These are phyloP conservation scores for Plotosus lineatus DNA, from an alignment of 2,113 vertebrate species.

Conservation along the genomic window DNA sequence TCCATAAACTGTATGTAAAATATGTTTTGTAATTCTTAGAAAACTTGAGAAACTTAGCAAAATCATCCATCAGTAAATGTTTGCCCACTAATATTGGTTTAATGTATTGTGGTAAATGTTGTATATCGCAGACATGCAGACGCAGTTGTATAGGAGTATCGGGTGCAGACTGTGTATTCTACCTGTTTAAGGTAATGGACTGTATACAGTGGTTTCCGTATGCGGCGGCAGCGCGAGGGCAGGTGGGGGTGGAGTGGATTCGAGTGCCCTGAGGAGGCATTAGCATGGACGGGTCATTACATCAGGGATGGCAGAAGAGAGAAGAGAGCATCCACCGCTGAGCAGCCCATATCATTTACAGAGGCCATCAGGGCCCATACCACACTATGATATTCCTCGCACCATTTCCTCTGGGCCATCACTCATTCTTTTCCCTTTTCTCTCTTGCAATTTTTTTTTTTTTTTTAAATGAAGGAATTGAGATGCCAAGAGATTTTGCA, in stretches of 20 bases:
- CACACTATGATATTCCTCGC: conserved; percentile 55
- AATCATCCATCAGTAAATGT: conserved; percentile 4
- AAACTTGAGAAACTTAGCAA: not conserved
- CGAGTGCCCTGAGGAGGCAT: conserved; percentile 57
- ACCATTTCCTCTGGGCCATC: conserved; percentile 55
- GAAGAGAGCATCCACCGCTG: conserved; percentile 54
- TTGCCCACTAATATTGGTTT: conserved; percentile 10
- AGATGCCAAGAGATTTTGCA: conserved; percentile 49
- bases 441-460: not conserved
- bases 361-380: conserved; percentile 56
- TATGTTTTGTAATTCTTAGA: not conserved
- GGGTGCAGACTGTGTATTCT: conserved; percentile 28
- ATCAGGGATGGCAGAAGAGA: conserved; percentile 58
- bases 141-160: not conserved
- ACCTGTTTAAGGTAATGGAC: conserved; percentile 50
- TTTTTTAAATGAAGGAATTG: conserved; percentile 47
- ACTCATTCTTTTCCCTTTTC: conserved; percentile 26
- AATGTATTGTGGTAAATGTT: conserved; percentile 29
- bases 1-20: not conserved
- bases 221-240: conserved; percentile 34
- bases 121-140: conserved; percentile 26
- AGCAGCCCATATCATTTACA: conserved; percentile 59
- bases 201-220: conserved; percentile 39
- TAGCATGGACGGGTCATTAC: conserved; percentile 59
- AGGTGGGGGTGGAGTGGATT: conserved; percentile 50